These are phyloP conservation scores for Yponomeuta malinellus DNA, from an alignment of 2,888 invertebrate genomes.

Conservation along the genomic window DNA sequence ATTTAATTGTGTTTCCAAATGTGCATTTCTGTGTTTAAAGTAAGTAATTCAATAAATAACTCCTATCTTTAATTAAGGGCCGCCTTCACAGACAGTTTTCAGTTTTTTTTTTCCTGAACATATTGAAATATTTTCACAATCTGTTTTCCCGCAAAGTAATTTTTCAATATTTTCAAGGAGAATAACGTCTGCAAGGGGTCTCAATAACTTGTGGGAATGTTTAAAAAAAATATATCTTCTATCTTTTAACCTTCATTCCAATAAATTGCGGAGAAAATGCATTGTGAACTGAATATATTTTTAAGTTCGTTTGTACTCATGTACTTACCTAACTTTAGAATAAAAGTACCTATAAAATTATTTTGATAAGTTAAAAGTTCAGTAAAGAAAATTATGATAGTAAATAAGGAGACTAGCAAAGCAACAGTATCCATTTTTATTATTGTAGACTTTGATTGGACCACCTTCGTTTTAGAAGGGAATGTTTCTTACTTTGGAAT, in stretches of 20 bases:
- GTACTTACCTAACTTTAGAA: background rate
- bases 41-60: background rate
- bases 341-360: background rate
- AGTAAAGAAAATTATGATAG: conserved; percentile 2
- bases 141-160: too few species aligned
- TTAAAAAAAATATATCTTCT: background rate
- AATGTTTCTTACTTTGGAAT: background rate
- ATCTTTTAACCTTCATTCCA: conserved; percentile 26
- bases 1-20: conserved; percentile 27
- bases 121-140: too few species aligned
- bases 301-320: conserved; percentile 3
- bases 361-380: conserved; percentile 2
- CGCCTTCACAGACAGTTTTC: background rate
- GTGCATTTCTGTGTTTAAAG: conserved; percentile 38
- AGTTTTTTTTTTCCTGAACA: background rate
- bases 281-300: conserved; percentile 24
- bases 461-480: conserved; percentile 31
- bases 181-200: too few species aligned
- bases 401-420: background rate
- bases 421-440: background rate
- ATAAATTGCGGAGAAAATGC: conserved; percentile 15
- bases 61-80: too few species aligned
- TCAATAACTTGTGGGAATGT: conserved; percentile 15
- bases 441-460: background rate
- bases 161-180: too few species aligned